A percentile compares a stretch with the other conserved stretches of the same genome.
These are phyloP conservation scores for Tapirus terrestris DNA, from an alignment of 2,113 vertebrate genomes.

Conservation along the genomic window DNA sequence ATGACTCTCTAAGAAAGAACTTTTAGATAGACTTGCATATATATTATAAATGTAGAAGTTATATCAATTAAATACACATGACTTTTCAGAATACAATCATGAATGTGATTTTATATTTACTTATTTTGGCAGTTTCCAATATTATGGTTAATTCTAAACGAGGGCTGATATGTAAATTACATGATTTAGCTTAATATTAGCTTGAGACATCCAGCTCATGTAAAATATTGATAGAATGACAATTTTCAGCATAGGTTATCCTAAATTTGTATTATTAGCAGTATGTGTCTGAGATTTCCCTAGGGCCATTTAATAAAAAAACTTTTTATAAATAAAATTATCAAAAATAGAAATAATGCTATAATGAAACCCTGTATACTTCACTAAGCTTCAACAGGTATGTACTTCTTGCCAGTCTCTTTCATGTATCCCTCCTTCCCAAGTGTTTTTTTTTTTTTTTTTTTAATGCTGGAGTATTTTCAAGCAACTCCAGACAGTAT, in stretches of 20 bases:
- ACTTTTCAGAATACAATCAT: neutral
- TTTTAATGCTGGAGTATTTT: neutral
- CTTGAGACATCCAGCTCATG: neutral
- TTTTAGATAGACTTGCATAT: neutral
- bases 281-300: neutral
- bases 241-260: constrained; percentile 25
- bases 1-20: neutral
- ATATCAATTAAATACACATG: neutral
- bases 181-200: constrained; percentile 50
- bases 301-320: neutral
- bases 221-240: neutral
- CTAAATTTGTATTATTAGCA: constrained; percentile 23
- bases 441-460: neutral
- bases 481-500: neutral
- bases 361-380: neutral
- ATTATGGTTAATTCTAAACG: neutral
- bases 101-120: neutral
- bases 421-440: neutral
- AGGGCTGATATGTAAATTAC: constrained; percentile 39
- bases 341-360: neutral
- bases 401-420: neutral
- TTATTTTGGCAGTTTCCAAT: constrained; percentile 29
- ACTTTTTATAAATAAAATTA: neutral
- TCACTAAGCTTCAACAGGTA: neutral
- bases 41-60: neutral